Conservation (phyloP, 2,797 vertebrate species). For the Esox lucius region DNA sequence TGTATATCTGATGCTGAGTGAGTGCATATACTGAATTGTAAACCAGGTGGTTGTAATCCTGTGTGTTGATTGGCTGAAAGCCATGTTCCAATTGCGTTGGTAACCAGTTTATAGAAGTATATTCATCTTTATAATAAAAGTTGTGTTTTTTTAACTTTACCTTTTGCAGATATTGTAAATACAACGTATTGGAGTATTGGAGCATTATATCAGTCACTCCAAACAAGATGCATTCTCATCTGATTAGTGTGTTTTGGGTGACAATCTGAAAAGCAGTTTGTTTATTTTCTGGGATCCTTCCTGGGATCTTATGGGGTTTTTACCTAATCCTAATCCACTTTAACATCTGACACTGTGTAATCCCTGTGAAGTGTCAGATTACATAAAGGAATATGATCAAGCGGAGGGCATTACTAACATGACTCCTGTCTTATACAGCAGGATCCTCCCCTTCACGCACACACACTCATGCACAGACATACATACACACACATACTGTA, state of each 20-base stretch:
- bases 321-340: background rate
- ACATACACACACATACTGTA: background rate
- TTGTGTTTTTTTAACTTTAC: too few species aligned
- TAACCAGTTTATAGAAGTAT: too few species aligned
- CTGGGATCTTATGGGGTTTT: too few species aligned
- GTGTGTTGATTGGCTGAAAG: background rate
- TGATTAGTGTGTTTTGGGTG: background rate
- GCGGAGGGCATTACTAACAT: background rate
- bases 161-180: too few species aligned
- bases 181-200: too few species aligned
- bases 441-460: background rate
- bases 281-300: background rate
- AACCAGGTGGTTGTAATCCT: too few species aligned
- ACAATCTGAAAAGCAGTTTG: background rate
- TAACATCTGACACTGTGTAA: background rate
- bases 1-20: background rate
- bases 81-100: background rate
- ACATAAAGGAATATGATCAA: background rate
- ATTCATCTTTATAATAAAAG: too few species aligned
- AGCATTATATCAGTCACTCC: too few species aligned
- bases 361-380: conserved; percentile 3
- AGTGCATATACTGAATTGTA: background rate
- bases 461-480: background rate
- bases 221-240: background rate
- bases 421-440: background rate